Evolutionary conservation across 1,140 invertebrate genomes (phyloP), one percentile per base, ranked within the genome.

Genomic region (Nebria ingens): DNA sequence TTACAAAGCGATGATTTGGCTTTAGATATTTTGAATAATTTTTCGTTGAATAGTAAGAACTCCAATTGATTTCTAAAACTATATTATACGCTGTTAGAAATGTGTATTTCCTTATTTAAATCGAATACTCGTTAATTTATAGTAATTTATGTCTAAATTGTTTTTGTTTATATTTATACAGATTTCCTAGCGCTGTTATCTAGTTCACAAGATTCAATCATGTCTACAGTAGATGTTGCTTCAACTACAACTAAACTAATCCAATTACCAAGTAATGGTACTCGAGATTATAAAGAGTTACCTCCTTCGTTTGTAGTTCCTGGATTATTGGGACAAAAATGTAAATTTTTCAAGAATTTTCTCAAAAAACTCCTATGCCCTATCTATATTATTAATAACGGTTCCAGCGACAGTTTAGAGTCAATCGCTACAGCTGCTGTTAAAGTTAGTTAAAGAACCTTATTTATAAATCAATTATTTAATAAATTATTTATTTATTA

Each of bases 281-380:
- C 64, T 2, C 54, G 59, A 34, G 62, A 61, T 34, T 64, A 70
- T 1, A 50, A 66, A 29, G 70, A 71, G 56, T 50, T 68, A 12
- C 63, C 65, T 15, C 69, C 70, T 9, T 52, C 71, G 0, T 70
- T 71, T 55, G 57, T 71, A 9, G 62, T 71, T 38, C 70, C 70
- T 6, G 70, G 70, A 13, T 53, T 71, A 21, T 63, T 56, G 22
- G 61, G 62, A 9, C 19, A 51, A 4, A 55, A 59, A 6, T 57
- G 56, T 52, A 55, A 60, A 3, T 57, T 56, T 51, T 54, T 68
- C 2, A 52, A 62, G 19, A 59, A 68, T 53, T 61, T 68, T 20
- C 58, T 61, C 1, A 53, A 49, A 20, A 38, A 64, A 19, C 20
- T 71, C 6, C 54, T 71, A n/a, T 61, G 62, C 54, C 69, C 69